These are phyloP conservation scores for Augochlorella aurata DNA, from an alignment of 2,888 invertebrate genomes.

Conservation along the genomic window DNA sequence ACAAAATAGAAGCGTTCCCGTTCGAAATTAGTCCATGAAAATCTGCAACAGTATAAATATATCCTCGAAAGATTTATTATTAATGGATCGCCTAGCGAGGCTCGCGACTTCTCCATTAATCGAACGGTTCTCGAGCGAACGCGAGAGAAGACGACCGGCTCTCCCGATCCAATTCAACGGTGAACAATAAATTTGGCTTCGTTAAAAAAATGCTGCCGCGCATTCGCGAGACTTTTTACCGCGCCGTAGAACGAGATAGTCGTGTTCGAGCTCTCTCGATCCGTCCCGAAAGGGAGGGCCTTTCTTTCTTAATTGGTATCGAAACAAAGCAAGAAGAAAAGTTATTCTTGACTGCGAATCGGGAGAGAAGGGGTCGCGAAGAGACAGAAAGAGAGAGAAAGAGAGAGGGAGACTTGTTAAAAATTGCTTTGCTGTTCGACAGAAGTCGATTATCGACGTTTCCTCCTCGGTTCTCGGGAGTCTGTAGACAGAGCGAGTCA, in stretches of 20 bases:
- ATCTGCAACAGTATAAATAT: background rate
- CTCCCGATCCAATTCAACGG: background rate
- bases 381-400: background rate
- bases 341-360: background rate
- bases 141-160: background rate
- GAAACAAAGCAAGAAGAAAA: background rate
- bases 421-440: conserved; percentile 8
- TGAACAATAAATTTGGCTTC: background rate
- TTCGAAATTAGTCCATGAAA: conserved; percentile 4
- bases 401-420: background rate
- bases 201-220: background rate
- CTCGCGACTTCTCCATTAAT: background rate
- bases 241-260: background rate
- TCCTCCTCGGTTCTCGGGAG: background rate
- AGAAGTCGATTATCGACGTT: conserved; percentile 1
- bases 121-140: background rate
- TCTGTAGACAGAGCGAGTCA: conserved; percentile 5
- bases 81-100: background rate
- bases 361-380: background rate
- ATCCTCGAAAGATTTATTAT: background rate
- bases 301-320: background rate
- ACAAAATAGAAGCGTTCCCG: background rate
- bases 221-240: background rate
- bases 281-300: background rate
- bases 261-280: background rate